phyloP scores from a whole-genome alignment of 2,113 vertebrate species.

The Corythoichthys haematopterus region DNA sequence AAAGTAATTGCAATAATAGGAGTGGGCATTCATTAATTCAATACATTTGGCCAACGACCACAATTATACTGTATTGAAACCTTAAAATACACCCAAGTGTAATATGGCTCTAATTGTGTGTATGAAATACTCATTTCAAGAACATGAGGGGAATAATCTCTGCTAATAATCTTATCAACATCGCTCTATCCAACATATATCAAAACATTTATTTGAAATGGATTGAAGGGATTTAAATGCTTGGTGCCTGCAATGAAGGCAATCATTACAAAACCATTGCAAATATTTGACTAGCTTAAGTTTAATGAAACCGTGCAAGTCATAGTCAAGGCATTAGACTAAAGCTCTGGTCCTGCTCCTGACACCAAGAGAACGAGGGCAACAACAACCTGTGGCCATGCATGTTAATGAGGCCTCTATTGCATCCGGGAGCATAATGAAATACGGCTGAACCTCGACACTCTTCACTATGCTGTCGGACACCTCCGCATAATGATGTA shows the following conservation, averaged over 20 bases:
- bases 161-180: slow-evolving; percentile 19
- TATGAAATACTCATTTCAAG: neutral
- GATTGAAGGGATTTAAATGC: slow-evolving; percentile 13
- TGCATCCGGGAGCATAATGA: slow-evolving; percentile 41
- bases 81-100: neutral
- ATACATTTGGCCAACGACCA: neutral
- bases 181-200: slow-evolving; percentile 12
- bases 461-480: slow-evolving; percentile 35
- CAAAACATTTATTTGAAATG: slow-evolving; percentile 26
- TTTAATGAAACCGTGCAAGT: slow-evolving; percentile 27
- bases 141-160: slow-evolving; percentile 13
- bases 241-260: slow-evolving; percentile 2
- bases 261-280: slow-evolving; percentile 32
- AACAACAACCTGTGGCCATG: slow-evolving; percentile 49
- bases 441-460: slow-evolving; percentile 21
- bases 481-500: slow-evolving; percentile 55
- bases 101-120: neutral
- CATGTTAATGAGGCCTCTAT: slow-evolving; percentile 46
- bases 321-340: slow-evolving; percentile 5
- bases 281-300: slow-evolving; percentile 25
- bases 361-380: slow-evolving; percentile 22
- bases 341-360: slow-evolving; percentile 12
- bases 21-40: neutral
- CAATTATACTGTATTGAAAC: neutral
- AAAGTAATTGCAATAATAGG: neutral